Base-by-base conservation (phyloP, 1,140 invertebrate genomes). In the Atta texana region DNA sequence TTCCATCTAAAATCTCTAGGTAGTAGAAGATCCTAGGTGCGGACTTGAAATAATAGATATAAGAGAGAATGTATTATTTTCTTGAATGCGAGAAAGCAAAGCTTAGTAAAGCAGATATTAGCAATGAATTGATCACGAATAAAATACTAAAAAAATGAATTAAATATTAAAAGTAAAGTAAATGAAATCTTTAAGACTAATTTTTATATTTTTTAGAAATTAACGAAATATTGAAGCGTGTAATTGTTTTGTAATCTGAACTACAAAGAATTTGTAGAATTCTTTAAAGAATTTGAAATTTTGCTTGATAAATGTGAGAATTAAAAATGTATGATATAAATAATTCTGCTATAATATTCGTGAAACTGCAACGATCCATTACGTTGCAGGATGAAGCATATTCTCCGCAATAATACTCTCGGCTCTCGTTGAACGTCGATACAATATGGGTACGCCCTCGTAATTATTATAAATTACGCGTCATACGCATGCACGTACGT, bases 381-480 rank as follows among this genome's bases (percentile, higher is more conserved):
- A 74, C 44, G 59, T 14, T 14, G 49, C 72, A 55, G 63, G 24
- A 85, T 55, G 31, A 78, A 82, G 18, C 1, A 82, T 55, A 14
- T 69, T 68, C 63, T 18, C 16, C 64, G 24, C 44, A 74, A 82
- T 81, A 64, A 63, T 76, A 81, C 77, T 89, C 85, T 87, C 49
- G 77, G 75, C 66, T 87, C 76, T 74, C 31, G 28, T 44, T 34
- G 69, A 57, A 24, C 49, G 49, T 78, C 74, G 74, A 78, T 85
- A 78, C 74, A 78, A 85, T 85, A 57, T 49, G n/a, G 59, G 16
- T 57, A 57, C 53, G 80, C 69, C 66, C 84, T 72, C 59, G 34
- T 89, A 92, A 93, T 93, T 91, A 89, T 92, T 93, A 81, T 88
- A 91, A 93, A 93, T 92, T 93, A 92, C 74, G 68, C 68, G 68